A percentile compares a stretch with the other conserved stretches of the same genome.
Conservation (phyloP, 2,113 vertebrate species). For the Urocolius indicus region DNA sequence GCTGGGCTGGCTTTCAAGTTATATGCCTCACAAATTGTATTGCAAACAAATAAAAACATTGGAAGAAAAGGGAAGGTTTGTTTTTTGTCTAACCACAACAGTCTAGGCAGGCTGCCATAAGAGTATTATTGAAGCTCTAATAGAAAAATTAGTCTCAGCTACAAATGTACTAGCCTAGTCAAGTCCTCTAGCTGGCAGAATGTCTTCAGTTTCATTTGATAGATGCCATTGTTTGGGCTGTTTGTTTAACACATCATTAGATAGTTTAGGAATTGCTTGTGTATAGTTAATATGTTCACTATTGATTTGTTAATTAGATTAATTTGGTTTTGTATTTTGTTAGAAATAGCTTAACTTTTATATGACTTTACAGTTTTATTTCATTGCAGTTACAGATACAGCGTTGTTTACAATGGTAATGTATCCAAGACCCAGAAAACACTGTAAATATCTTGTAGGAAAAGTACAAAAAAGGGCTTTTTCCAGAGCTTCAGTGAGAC, state of each 20-base stretch:
- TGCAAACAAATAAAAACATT: conserved; percentile 28
- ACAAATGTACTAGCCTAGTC: conserved; percentile 16
- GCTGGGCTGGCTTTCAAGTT: background rate
- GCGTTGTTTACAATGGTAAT: background rate
- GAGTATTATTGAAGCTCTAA: conserved; percentile 18
- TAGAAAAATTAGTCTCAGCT: conserved; percentile 55
- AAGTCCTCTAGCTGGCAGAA: conserved; percentile 37
- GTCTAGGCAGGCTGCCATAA: conserved; percentile 41
- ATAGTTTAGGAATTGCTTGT: background rate
- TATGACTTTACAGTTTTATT: background rate
- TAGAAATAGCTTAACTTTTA: conserved; percentile 1
- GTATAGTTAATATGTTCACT: background rate
- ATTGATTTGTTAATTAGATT: conserved; percentile 9
- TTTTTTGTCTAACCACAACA: conserved; percentile 44
- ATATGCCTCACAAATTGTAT: background rate
- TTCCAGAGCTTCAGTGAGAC: background rate
- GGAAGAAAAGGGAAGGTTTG: conserved; percentile 39
- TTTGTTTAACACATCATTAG: background rate
- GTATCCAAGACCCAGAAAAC: background rate
- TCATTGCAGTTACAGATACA: background rate
- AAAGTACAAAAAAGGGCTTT: background rate
- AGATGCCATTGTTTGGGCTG: background rate
- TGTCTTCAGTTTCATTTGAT: conserved; percentile 20
- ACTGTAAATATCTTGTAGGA: background rate
- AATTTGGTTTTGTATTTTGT: background rate